These are phyloP conservation scores for Microcaecilia unicolor DNA, from an alignment of 2,797 vertebrate genomes.

Conservation along the genomic window DNA sequence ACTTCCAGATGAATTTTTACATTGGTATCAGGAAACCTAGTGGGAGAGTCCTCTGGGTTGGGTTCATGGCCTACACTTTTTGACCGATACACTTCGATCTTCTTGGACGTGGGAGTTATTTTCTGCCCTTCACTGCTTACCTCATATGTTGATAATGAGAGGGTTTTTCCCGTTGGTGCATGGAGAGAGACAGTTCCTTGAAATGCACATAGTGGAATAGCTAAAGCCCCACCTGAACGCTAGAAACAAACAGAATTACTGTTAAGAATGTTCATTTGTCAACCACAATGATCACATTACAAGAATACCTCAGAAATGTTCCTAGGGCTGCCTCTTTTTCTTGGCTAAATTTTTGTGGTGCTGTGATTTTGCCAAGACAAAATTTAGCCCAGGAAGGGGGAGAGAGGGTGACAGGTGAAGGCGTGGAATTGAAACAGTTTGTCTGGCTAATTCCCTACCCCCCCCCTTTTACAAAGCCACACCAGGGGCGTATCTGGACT, in stretches of 20 bases:
- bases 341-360: too few species aligned
- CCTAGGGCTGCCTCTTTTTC: too few species aligned
- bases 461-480: too few species aligned
- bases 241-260: constrained; percentile 39
- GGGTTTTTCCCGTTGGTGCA: constrained; percentile 84
- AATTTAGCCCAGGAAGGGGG: too few species aligned
- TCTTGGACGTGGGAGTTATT: constrained; percentile 74
- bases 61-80: constrained; percentile 95
- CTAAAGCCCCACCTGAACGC: constrained; percentile 70
- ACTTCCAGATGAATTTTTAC: constrained; percentile 96
- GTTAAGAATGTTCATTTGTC: neutral
- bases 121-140: constrained; percentile 87
- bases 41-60: constrained; percentile 62
- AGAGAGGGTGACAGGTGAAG: too few species aligned
- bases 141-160: constrained; percentile 93
- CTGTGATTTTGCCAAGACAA: too few species aligned
- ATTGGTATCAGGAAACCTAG: constrained; percentile 66
- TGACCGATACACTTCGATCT: constrained; percentile 91
- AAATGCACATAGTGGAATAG: constrained; percentile 87
- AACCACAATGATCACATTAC: too few species aligned
- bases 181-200: constrained; percentile 94
- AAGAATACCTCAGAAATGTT: too few species aligned
- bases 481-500: too few species aligned
- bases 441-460: too few species aligned
- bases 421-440: too few species aligned